These are phyloP conservation scores for Sylvicapra grimmia DNA, from an alignment of 2,113 vertebrate species.

Conservation along the genomic window DNA sequence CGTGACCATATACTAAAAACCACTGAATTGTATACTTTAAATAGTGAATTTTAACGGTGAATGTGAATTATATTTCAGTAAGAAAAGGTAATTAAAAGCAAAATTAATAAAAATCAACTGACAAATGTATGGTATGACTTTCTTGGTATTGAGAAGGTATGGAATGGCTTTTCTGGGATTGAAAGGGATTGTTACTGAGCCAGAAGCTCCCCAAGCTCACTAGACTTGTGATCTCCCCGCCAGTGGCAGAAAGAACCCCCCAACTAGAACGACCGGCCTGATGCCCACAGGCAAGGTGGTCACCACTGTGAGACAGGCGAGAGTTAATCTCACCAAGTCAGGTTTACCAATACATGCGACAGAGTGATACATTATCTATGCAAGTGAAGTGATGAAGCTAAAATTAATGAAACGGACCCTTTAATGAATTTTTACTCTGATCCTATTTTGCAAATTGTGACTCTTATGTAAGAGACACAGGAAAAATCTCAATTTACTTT, in stretches of 20 bases:
- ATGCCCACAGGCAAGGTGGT: neutral
- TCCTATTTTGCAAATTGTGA: neutral
- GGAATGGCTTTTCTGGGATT: neutral
- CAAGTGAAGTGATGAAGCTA: neutral
- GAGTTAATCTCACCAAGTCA: neutral
- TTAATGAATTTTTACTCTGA: neutral
- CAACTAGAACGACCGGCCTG: accelerated
- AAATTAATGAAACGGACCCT: neutral
- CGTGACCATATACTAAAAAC: neutral
- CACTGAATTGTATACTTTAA: neutral
- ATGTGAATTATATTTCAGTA: neutral
- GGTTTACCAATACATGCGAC: neutral
- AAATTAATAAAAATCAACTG: neutral
- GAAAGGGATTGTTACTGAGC: neutral
- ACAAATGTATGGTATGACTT: neutral
- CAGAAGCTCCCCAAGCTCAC: neutral
- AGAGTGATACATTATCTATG: neutral
- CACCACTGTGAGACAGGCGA: neutral
- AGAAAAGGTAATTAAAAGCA: neutral
- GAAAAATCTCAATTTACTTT: neutral
- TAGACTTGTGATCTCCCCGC: no score
- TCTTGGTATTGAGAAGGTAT: neutral
- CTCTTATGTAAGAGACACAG: neutral
- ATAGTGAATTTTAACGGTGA: neutral
- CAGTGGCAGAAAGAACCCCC: neutral